A percentile compares a stretch with the other conserved stretches of the same genome.
These are phyloP conservation scores for Ariolimax columbianus DNA, from an alignment of 2,888 invertebrate species.

Conservation along the genomic window DNA sequence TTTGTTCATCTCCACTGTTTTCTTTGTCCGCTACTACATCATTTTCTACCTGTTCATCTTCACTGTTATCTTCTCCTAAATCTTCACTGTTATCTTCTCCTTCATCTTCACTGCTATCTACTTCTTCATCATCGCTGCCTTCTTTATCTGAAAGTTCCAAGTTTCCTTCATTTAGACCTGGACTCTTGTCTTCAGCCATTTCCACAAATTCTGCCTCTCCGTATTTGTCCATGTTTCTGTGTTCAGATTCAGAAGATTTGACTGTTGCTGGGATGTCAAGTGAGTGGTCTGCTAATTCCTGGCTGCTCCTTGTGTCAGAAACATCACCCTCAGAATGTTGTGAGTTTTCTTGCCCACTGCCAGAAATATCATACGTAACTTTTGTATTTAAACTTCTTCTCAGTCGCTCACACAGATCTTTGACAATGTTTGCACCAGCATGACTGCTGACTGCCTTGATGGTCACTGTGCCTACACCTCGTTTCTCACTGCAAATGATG, in stretches of 20 bases:
- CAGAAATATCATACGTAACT: constrained; percentile 2
- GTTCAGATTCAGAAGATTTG: background rate
- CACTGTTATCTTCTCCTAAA: too few species aligned
- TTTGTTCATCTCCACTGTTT: background rate
- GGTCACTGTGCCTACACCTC: background rate
- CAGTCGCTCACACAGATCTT: background rate
- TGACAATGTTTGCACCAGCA: background rate
- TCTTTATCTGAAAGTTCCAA: background rate
- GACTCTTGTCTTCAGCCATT: too few species aligned
- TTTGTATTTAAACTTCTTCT: background rate
- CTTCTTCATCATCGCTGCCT: background rate
- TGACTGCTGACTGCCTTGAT: background rate
- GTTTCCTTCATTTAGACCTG: background rate
- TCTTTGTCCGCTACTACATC: background rate
- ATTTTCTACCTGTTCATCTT: background rate
- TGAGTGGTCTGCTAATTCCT: background rate
- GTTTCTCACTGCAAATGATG: constrained; percentile 19
- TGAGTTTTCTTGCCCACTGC: background rate
- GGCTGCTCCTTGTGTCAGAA: background rate
- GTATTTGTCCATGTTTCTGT: background rate
- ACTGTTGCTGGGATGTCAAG: background rate
- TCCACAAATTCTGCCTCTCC: too few species aligned
- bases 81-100: too few species aligned
- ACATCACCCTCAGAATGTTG: background rate
- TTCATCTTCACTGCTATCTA: too few species aligned